Conservation (phyloP, 1,140 invertebrate species). For the Dolichoris vasculosae region DNA sequence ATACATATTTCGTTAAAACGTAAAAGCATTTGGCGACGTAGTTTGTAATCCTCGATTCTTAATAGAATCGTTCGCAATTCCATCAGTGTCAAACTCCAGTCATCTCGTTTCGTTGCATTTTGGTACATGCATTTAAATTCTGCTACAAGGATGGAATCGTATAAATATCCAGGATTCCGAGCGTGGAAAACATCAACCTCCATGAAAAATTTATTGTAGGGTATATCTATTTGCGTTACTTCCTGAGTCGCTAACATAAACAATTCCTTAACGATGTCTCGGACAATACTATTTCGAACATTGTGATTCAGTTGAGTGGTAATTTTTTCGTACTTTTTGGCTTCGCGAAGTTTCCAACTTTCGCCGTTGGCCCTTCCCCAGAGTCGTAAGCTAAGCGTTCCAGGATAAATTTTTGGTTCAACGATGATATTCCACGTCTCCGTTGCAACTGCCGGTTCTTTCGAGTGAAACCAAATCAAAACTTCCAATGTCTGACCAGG, state of each 20-base stretch:
- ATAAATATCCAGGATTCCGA: constrained; percentile 60
- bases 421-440: constrained; percentile 62
- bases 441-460: constrained; percentile 1
- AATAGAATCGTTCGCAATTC: constrained; percentile 59
- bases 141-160: constrained; percentile 54
- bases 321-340: constrained; percentile 26
- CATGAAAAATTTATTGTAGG: constrained; percentile 53
- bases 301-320: constrained; percentile 51
- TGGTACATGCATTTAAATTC: constrained; percentile 61
- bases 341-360: background rate
- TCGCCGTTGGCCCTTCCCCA: constrained; percentile 51
- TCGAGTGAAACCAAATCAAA: constrained; percentile 56
- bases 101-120: background rate
- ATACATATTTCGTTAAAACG: constrained; percentile 56
- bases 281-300: constrained; percentile 49
- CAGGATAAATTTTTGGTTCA: constrained; percentile 55
- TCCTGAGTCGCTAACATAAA: background rate
- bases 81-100: constrained; percentile 62
- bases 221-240: constrained; percentile 17
- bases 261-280: constrained; percentile 53
- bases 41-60: constrained; percentile 48
- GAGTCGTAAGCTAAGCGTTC: constrained; percentile 55
- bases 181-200: constrained; percentile 57
- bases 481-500: constrained; percentile 58
- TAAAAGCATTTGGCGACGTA: constrained; percentile 23